phyloP scores from a whole-genome alignment of 2,888 invertebrate species.

The Agrochola circellaris region DNA sequence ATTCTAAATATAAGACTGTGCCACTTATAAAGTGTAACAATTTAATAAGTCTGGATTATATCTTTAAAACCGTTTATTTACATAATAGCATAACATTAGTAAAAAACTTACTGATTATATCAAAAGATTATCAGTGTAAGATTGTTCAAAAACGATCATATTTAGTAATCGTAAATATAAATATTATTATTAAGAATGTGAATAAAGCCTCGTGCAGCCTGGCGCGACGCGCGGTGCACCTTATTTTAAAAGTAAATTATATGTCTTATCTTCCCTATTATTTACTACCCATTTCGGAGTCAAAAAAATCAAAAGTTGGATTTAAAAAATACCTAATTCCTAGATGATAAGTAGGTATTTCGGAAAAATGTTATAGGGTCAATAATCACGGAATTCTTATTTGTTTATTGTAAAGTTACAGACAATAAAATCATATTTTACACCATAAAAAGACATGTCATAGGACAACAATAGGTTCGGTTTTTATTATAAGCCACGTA shows the following conservation, averaged over 20 bases:
- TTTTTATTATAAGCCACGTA: not conserved
- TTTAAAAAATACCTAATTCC: not conserved
- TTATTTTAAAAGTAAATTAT: not conserved
- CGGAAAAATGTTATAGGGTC: not conserved
- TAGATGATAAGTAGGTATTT: not conserved
- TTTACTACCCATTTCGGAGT: not conserved
- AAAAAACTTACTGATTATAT: too few species aligned
- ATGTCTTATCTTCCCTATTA: not conserved
- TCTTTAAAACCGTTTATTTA: conserved; percentile 7
- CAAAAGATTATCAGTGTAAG: too few species aligned
- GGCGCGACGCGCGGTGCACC: not conserved
- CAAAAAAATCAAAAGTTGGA: not conserved
- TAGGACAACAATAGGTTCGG: not conserved
- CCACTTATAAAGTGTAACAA: not conserved
- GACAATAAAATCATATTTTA: not conserved
- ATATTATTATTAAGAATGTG: not conserved
- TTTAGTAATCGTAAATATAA: not conserved
- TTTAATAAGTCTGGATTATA: not conserved
- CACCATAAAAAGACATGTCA: not conserved
- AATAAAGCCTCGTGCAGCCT: too few species aligned
- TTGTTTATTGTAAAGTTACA: not conserved
- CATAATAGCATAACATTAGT: too few species aligned
- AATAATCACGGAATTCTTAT: not conserved
- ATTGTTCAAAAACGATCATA: not conserved
- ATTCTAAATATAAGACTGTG: not conserved